phyloP scores from a whole-genome alignment of 2,113 vertebrate genomes.

The Elaphurus davidianus region DNA sequence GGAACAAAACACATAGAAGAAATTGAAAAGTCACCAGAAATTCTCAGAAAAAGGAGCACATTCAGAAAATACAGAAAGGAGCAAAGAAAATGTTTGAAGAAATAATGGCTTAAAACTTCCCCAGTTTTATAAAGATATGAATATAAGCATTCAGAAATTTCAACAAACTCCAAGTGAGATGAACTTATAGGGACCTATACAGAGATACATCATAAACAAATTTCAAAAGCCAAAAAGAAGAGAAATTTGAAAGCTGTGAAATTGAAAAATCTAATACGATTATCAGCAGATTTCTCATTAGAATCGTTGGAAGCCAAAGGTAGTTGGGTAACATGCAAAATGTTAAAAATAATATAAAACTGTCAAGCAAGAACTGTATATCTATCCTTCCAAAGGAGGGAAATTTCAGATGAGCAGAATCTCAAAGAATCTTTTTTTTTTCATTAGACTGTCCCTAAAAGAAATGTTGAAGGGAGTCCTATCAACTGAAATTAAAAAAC shows the following conservation, averaged over 20 bases:
- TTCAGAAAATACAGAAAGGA: not conserved
- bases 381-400: not conserved
- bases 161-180: not conserved
- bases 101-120: not conserved
- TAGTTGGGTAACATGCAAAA: not conserved
- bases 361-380: not conserved
- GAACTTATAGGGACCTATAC: not conserved
- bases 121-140: not conserved
- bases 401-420: not conserved
- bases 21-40: not conserved
- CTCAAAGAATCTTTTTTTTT: not conserved
- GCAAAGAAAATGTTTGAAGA: not conserved
- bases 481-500: not conserved
- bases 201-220: not conserved
- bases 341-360: not conserved
- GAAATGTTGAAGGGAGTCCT: not conserved
- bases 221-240: not conserved
- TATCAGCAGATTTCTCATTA: not conserved
- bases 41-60: not conserved
- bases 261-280: not conserved
- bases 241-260: not conserved
- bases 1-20: not conserved
- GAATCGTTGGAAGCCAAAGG: not conserved
- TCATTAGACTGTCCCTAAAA: not conserved
- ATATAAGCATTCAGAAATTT: not conserved